Evolutionary conservation across 2,888 invertebrate species (phyloP).

Genomic region (Scaptomyza polygonia): DNA sequence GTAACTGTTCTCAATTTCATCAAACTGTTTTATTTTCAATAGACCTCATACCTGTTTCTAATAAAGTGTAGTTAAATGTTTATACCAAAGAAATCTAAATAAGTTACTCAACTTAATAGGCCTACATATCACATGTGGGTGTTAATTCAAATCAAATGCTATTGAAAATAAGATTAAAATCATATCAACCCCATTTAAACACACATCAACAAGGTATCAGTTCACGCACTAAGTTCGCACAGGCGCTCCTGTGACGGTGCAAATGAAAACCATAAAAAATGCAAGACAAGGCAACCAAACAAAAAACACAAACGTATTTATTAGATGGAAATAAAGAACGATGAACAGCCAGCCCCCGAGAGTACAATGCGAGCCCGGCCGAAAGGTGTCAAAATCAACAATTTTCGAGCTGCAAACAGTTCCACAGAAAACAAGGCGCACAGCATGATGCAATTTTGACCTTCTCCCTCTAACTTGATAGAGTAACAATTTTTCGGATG

Average conservation of each 20-base stretch:
- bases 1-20: no score
- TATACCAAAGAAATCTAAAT: background rate
- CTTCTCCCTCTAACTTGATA: conserved; percentile 17
- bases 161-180: background rate
- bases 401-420: conserved; percentile 78
- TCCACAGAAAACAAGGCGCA: conserved; percentile 70
- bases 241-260: conserved; percentile 40
- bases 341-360: conserved; percentile 42
- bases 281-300: conserved; percentile 48
- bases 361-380: conserved; percentile 61
- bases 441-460: conserved; percentile 80
- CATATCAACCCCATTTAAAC: background rate
- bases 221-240: conserved; percentile 44
- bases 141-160: background rate
- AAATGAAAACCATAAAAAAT: conserved; percentile 77
- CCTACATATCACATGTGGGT: background rate
- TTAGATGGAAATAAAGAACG: conserved; percentile 74
- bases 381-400: conserved; percentile 83
- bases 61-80: background rate
- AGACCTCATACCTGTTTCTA: background rate
- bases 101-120: background rate
- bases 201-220: conserved; percentile 33
- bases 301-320: conserved; percentile 66
- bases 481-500: conserved; percentile 51
- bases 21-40: no score